Evolutionary conservation across 2,888 invertebrate genomes (phyloP), one percentile per base, ranked within the genome.

Genomic region (Pandemis cinnamomeana): DNA sequence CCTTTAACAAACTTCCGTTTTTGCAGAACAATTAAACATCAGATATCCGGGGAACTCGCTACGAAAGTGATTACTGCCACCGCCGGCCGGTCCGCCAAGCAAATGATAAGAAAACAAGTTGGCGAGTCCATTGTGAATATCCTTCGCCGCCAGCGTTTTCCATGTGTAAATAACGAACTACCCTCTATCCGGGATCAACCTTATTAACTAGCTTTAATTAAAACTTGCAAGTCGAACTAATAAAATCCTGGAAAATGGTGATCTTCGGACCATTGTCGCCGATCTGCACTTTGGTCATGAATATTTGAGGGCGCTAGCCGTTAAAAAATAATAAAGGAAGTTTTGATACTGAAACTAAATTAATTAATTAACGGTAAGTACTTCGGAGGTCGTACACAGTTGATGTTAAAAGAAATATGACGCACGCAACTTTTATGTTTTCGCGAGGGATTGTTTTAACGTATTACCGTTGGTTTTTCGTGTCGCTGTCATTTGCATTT

Each of bases 71-170:
- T 69, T 69, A 69, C 11, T 27, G n/a, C 27, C 44, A 69, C 11
- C 46, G n/a, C 27, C 44, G 58, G 58, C 44, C 44, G 58, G 58
- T 27, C 46, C 48, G 69, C 42, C 7, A 61, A 61, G 60, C 60
- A 69, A 68, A 69, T 48, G 69, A 69, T 61, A 69, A 61, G 60
- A 69, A 69, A 69, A 69, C 69, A 69, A 69, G 69, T 69, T 61
- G 46, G 10, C 48, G 20, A 58, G 13, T 51, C 66, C 66, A n/a
- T 66, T 66, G 58, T 44, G 27, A 27, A 58, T 46, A 58, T 58
- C 20, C 67, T 41, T 60, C 11, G 60, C 62, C 7, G 41, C 42
- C 20, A n/a, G n/a, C 13, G 61, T 10, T 41, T 67, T 27, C 53
- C 7, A 36, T 41, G 53, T 67, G 51, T 67, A 67, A 67, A 67